These are phyloP conservation scores for Myotis yumanensis DNA, from an alignment of 2,113 vertebrate species.

Conservation along the genomic window DNA sequence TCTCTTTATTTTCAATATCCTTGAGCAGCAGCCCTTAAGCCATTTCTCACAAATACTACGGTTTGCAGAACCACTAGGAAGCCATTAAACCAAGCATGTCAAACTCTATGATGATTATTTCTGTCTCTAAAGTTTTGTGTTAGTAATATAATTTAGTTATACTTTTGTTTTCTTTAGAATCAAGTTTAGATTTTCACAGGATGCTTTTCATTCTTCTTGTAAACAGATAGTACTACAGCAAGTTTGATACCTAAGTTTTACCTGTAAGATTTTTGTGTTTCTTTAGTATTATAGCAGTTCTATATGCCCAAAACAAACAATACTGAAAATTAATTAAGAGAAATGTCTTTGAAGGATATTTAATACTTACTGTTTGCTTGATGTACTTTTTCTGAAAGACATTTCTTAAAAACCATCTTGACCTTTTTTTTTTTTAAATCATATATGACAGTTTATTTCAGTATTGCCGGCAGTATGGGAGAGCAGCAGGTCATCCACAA, in stretches of 20 bases:
- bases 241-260: neutral
- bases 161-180: neutral
- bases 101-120: neutral
- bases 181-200: neutral
- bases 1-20: neutral
- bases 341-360: neutral
- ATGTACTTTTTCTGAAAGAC: constrained; percentile 17
- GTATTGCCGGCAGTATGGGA: no score
- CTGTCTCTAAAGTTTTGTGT: neutral
- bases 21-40: neutral
- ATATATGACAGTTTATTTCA: no score
- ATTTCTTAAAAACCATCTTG: neutral
- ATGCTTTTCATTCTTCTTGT: neutral
- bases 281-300: neutral
- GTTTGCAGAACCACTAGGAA: neutral
- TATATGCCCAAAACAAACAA: neutral
- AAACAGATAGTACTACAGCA: neutral
- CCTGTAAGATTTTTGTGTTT: constrained; percentile 3
- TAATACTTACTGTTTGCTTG: constrained; percentile 25
- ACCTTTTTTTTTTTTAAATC: neutral
- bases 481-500: no score
- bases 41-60: neutral
- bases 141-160: constrained; percentile 5
- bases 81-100: neutral
- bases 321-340: constrained; percentile 22